These are phyloP conservation scores for Geophilus truncorum DNA, from an alignment of 2,888 invertebrate species.

Conservation along the genomic window DNA sequence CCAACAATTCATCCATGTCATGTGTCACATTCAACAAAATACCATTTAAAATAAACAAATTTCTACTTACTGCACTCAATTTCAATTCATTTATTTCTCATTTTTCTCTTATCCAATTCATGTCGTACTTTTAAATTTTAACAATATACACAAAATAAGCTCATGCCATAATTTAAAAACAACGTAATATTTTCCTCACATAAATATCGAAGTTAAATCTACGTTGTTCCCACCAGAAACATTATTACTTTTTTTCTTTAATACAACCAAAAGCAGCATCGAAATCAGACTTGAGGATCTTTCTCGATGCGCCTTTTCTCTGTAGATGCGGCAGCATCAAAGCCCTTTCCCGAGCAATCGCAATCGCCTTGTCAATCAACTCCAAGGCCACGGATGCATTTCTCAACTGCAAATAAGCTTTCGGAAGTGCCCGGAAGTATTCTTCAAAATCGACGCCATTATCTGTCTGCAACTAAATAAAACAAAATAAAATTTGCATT, in stretches of 20 bases:
- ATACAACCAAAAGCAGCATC: constrained; percentile 1
- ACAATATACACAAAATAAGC: no score
- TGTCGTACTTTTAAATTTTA: no score
- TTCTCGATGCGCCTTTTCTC: neutral
- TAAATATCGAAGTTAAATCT: neutral
- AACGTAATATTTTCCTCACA: no score
- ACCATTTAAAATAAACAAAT: no score
- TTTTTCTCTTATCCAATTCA: no score
- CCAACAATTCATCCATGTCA: no score
- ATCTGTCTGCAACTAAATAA: no score
- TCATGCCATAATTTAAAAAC: no score
- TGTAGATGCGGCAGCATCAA: neutral
- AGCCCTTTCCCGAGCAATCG: neutral
- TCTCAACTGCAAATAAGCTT: neutral
- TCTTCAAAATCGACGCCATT: neutral
- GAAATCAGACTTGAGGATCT: neutral
- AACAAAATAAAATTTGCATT: neutral
- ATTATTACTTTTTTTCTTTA: neutral
- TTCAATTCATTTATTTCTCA: no score
- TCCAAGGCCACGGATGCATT: neutral
- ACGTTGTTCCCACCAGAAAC: neutral
- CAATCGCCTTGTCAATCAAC: no score
- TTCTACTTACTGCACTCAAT: no score
- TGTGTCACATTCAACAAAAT: no score
- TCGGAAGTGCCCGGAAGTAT: neutral